Percentiles rank a stretch among this genome's conserved stretches.
Evolutionary conservation across 1,140 invertebrate genomes (phyloP).

Genomic region (Aphelinus certus): DNA sequence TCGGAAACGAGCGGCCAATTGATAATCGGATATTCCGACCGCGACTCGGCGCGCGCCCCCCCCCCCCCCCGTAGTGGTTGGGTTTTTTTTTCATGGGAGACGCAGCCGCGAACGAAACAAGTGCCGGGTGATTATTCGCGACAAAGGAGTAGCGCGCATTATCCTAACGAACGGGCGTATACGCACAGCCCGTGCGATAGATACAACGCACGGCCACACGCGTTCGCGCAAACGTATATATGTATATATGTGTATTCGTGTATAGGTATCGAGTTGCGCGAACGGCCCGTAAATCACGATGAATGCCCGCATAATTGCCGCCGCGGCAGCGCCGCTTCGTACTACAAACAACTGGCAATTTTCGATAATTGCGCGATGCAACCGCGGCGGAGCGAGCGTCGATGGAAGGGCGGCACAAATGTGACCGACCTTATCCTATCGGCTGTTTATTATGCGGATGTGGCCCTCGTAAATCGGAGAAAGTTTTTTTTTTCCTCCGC

Average conservation of each 20-base stretch:
- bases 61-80: no score
- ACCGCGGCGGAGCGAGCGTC: neutral
- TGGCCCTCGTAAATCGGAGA: slow-evolving; percentile 5
- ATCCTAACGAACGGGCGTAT: no score
- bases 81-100: no score
- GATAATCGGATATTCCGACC: no score
- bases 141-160: no score
- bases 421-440: neutral
- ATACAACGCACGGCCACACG: neutral
- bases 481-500: neutral
- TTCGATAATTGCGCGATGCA: slow-evolving; percentile 33
- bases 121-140: no score
- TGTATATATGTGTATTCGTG: neutral
- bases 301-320: slow-evolving; percentile 33
- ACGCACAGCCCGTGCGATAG: no score
- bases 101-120: no score
- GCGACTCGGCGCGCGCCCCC: no score
- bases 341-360: slow-evolving; percentile 36
- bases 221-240: neutral
- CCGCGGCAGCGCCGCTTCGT: neutral
- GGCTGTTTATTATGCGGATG: slow-evolving; percentile 11
- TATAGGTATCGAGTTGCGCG: slow-evolving; percentile 6
- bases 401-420: neutral
- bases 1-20: no score
- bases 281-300: slow-evolving; percentile 33